Evolutionary conservation across 2,888 invertebrate species (phyloP).

Genomic region (Tribolium freemani): DNA sequence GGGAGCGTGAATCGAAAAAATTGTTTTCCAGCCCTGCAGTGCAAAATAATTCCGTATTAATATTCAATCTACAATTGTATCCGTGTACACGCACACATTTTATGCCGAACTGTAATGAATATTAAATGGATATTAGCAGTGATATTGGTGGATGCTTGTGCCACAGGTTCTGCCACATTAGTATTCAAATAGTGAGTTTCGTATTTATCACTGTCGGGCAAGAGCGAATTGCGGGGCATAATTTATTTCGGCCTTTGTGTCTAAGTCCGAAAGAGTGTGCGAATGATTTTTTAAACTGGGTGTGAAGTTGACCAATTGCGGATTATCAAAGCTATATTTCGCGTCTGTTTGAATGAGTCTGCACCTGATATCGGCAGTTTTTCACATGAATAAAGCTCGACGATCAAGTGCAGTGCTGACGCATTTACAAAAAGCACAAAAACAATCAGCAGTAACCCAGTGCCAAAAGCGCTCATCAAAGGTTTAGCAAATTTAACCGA

Average conservation of each 20-base stretch:
- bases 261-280: neutral
- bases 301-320: conserved; percentile 17
- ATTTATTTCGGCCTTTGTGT: conserved; percentile 22
- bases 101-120: conserved; percentile 40
- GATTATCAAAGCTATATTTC: neutral
- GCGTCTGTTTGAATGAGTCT: neutral
- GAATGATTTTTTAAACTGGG: neutral
- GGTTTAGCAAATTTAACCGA: no score
- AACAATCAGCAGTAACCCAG: neutral
- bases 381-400: conserved; percentile 1
- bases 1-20: neutral
- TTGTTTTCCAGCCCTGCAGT: conserved; percentile 6
- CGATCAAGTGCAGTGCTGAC: conserved; percentile 7
- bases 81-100: conserved; percentile 39
- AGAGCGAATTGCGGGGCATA: conserved; percentile 28
- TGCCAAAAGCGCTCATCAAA: neutral
- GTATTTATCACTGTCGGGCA: conserved; percentile 36
- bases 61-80: conserved; percentile 39
- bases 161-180: conserved; percentile 42
- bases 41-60: conserved; percentile 31
- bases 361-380: conserved; percentile 30
- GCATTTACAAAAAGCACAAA: neutral
- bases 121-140: conserved; percentile 43
- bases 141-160: conserved; percentile 42
- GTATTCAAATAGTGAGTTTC: conserved; percentile 33